Percentiles rank a stretch among this genome's conserved stretches.
Evolutionary conservation across 2,113 vertebrate genomes (phyloP).

Genomic region (Dicerorhinus sumatrensis): DNA sequence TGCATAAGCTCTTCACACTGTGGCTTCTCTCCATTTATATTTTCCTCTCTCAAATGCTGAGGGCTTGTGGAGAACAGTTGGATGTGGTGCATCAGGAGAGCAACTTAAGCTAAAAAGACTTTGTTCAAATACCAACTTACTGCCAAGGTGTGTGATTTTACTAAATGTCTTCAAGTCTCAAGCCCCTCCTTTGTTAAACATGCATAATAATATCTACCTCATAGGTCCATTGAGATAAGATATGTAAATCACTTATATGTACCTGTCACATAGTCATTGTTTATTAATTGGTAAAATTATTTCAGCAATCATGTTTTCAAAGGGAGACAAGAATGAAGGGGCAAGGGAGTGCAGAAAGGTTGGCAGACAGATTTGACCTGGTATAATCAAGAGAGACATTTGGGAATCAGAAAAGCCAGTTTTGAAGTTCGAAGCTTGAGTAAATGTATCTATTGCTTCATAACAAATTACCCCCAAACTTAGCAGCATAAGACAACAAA

Average conservation of each 20-base stretch:
- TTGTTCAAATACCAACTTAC: not conserved
- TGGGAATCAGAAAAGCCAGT: not conserved
- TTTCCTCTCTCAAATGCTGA: not conserved
- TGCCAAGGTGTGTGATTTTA: not conserved
- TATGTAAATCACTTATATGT: not conserved
- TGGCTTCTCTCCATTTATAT: not conserved
- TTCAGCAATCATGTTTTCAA: not conserved
- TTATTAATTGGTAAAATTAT: not conserved
- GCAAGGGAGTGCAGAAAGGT: not conserved
- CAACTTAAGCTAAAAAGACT: not conserved
- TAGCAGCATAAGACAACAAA: not conserved
- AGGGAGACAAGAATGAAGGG: not conserved
- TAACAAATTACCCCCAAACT: not conserved
- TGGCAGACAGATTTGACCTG: not conserved
- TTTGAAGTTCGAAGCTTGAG: not conserved
- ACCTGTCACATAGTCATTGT: not conserved
- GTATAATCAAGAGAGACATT: not conserved
- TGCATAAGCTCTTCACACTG: too few species aligned
- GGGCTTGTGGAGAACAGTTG: not conserved
- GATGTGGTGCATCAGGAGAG: not conserved
- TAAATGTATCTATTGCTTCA: not conserved
- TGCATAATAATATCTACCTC: not conserved
- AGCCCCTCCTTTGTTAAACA: not conserved
- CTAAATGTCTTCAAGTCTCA: not conserved
- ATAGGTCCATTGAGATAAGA: not conserved